Evolutionary conservation across 2,888 invertebrate species (phyloP), one percentile per base, ranked within the genome.

Genomic region (Lutraria lutraria): DNA sequence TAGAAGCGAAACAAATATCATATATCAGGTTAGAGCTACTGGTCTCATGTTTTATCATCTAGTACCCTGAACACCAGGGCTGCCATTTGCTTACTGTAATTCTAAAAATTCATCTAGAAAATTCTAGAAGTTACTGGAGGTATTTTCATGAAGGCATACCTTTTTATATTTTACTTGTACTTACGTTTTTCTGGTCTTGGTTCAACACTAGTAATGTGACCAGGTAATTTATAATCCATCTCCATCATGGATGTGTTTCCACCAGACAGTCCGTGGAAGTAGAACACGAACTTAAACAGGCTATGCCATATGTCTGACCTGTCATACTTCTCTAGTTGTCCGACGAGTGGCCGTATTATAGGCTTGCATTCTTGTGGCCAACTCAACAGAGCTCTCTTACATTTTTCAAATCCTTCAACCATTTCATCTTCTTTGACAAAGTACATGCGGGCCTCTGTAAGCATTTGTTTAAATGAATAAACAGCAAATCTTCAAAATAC

Each of bases 281-380:
- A 63, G 60, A 86, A 89, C 19, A 89, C 89, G 87, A 91, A 91
- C 84, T 88, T 91, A 63, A 89, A 81, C 60, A 91, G 80, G 53
- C 91, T 91, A 25, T 86, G 84, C 86, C 88, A 91, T 10, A 83
- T 54, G 4, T 88, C 88, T 25, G 88, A 86, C 19, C 83, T 82
- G 68, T 85, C 81, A n/a, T 81, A 76, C 52, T 89, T 89, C 29
- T 88, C 88, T 63, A 89, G 56, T 68, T 89, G 86, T 6, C 34
- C 60, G 53, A 91, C 83, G n/a, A 91, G 52, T 6, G 88, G 89
- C 53, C 86, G 81, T 52, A 89, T 85, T 13, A 91, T 85, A 6
- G 63, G n/a, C 52, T 83, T 76, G 31, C 56, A 63, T 63, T 87
- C 89, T 10, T 56, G 68, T 16, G 86, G 86, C 89, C 89, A 89